phyloP scores from a whole-genome alignment of 2,797 vertebrate genomes.

The Gallinago stenura region DNA sequence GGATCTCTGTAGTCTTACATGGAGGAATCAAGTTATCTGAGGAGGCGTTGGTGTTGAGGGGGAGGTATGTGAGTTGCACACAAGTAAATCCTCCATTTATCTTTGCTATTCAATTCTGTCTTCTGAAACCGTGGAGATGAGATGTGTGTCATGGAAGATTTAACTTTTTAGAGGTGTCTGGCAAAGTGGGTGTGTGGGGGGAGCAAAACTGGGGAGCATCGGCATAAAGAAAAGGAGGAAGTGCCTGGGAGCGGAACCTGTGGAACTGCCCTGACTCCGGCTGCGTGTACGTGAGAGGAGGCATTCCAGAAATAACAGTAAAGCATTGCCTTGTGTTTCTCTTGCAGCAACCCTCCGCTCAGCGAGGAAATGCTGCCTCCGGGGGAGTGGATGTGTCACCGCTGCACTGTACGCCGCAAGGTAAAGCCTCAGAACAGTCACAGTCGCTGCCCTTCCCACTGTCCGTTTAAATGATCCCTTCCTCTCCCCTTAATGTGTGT shows the following conservation, averaged over 20 bases:
- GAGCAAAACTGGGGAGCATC: not conserved
- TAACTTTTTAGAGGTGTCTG: not conserved
- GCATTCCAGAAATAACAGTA: not conserved
- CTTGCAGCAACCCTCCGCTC: constrained; percentile 92
- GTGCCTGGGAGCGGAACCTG: not conserved
- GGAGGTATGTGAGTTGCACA: not conserved
- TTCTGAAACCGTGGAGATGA: not conserved
- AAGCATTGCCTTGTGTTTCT: constrained; percentile 68
- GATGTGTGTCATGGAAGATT: not conserved
- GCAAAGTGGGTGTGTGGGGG: not conserved
- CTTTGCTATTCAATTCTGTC: not conserved
- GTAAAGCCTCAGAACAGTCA: constrained; percentile 75
- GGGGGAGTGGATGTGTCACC: constrained; percentile 99
- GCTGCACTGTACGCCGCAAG: constrained; percentile 94
- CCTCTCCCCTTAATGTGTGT: not conserved
- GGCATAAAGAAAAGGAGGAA: not conserved
- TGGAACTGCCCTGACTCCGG: not conserved
- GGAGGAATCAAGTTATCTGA: not conserved
- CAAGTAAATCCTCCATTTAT: not conserved
- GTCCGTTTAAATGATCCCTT: not conserved
- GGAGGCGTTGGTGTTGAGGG: not conserved
- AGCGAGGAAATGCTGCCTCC: constrained; percentile 98
- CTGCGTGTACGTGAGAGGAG: not conserved
- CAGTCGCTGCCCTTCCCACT: not conserved
- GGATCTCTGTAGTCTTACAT: not conserved